Base-by-base conservation (phyloP, 2,888 invertebrate genomes). In the Monoplex corrugatus region DNA sequence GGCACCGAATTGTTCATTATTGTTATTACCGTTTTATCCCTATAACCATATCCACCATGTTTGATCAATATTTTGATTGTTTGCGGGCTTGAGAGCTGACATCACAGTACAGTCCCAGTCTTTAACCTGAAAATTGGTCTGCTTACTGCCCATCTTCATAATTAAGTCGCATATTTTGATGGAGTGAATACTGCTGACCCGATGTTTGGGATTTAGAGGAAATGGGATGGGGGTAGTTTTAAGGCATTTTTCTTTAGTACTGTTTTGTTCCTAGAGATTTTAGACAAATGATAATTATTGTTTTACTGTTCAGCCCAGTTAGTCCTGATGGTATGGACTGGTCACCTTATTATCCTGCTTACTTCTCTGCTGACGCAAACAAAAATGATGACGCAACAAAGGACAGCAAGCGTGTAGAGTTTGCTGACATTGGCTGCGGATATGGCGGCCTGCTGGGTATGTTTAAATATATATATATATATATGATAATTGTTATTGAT, bases 341-440 rank as follows among this genome's bases (percentile, higher is more conserved):
- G 99, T 97, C 97, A 38, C 95, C 96, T 32, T 96, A 98, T 80
- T 99, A 95, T 89, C 96, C 96, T 80, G 92, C 93, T 44, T 93
- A 93, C 89, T 95, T 93, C 86, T 50, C 50, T 13, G 88, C 89
- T 80, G 50, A 44, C 50, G 86, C 72, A n/a, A 86, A 86, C 72
- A 86, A 89, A 72, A 87, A 43, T 82, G 85, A 83, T 43, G 35
- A 32, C 28, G 75, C 80, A 3, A n/a, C 68, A 43, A 44, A 16
- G 23, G 83, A 83, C 40, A 89, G 88, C 40, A 87, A 90, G 13
- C 92, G 92, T 92, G 98, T 99, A 0, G 98, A 99, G 96, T 99
- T 99, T 96, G 97, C 98, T 44, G 99, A 99, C 96, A 97, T 99
- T 93, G 99, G 99, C 0, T 99, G 99, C 96, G 99, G 99, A 0